phyloP scores from a whole-genome alignment of 2,797 vertebrate species.

The Lepus oiostolus region DNA sequence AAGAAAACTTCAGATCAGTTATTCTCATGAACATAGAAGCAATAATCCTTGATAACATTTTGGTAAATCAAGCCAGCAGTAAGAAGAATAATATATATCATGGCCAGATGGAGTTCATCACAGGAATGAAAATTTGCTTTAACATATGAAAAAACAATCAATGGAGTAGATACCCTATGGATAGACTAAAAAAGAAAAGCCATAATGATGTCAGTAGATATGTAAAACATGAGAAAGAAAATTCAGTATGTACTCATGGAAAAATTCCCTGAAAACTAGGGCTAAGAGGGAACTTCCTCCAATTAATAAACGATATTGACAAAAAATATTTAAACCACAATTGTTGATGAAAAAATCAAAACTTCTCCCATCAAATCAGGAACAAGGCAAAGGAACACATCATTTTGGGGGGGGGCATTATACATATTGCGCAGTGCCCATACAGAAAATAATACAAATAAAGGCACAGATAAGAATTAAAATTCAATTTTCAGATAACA shows the following conservation, averaged over 20 bases:
- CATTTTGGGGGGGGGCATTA: background rate
- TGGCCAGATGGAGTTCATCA: background rate
- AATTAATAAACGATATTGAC: background rate
- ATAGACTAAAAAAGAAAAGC: background rate
- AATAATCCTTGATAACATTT: slow-evolving; percentile 10
- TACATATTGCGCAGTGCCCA: background rate
- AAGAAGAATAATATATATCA: background rate
- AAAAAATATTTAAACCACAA: background rate
- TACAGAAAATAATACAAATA: background rate
- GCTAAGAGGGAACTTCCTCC: background rate
- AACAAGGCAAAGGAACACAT: background rate
- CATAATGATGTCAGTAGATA: background rate
- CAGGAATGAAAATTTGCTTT: background rate
- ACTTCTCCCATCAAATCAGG: background rate
- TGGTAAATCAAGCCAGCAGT: background rate
- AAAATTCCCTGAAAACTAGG: background rate
- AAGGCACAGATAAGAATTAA: background rate
- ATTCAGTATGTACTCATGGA: background rate
- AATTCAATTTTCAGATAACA: background rate
- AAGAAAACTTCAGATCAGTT: background rate
- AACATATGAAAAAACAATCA: background rate
- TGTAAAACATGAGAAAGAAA: background rate
- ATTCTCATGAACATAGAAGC: background rate
- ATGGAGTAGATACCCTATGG: background rate
- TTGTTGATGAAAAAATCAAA: background rate